These are phyloP conservation scores for Podarcis siculus DNA, from an alignment of 2,797 vertebrate genomes.

Conservation along the genomic window DNA sequence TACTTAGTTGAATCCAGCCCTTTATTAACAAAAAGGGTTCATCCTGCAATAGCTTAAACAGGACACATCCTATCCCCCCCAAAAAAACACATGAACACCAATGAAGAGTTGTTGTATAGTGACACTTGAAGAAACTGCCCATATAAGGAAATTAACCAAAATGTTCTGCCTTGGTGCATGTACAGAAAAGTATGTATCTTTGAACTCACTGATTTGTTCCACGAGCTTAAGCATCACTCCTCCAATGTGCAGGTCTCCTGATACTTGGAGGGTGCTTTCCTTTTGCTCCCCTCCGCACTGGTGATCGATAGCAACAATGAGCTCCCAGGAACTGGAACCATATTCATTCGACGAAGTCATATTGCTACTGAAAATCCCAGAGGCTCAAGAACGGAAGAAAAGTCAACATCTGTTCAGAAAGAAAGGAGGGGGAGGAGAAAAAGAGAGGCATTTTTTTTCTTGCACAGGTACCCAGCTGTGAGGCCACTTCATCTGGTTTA, in stretches of 20 bases:
- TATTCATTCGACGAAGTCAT: constrained; percentile 85
- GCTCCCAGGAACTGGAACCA: constrained; percentile 89
- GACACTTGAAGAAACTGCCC: background rate
- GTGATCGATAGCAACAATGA: constrained; percentile 86
- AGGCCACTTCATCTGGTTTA: background rate
- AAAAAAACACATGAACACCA: too few species aligned
- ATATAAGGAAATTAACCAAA: background rate
- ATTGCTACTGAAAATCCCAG: constrained; percentile 51
- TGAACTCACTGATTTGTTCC: constrained; percentile 92
- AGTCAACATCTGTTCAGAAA: background rate
- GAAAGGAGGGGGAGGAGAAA: background rate
- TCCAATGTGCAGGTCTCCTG: constrained; percentile 93
- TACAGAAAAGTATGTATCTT: background rate
- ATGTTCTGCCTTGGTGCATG: background rate
- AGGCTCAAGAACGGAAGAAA: constrained; percentile 21
- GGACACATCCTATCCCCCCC: too few species aligned
- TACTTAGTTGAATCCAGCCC: too few species aligned
- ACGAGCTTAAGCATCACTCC: constrained; percentile 97
- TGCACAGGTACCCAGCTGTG: too few species aligned
- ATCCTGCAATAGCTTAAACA: background rate
- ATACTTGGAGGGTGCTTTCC: constrained; percentile 82
- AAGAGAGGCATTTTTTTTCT: background rate
- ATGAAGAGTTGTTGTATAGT: too few species aligned
- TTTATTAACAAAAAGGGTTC: background rate
- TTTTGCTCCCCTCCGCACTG: constrained; percentile 76